Conservation (phyloP, 2,113 vertebrate genomes). For the Oncorhynchus masou region DNA sequence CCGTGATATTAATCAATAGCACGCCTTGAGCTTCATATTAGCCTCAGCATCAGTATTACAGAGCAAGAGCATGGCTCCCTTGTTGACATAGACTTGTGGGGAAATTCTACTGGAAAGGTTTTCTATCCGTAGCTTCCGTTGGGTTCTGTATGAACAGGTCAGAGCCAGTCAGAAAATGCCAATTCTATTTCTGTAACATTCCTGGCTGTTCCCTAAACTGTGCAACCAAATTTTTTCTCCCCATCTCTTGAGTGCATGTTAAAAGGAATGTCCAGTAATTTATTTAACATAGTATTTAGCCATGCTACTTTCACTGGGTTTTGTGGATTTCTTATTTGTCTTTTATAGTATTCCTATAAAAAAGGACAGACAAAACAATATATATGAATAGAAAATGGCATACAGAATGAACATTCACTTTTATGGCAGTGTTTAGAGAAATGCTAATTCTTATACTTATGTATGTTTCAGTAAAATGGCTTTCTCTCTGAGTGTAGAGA, state of each 20-base stretch:
- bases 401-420: slow-evolving; percentile 73
- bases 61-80: no score
- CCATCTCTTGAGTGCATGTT: slow-evolving; percentile 78
- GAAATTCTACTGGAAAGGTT: no score
- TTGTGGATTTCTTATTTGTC: slow-evolving; percentile 75
- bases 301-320: slow-evolving; percentile 76
- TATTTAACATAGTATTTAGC: slow-evolving; percentile 78
- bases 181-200: slow-evolving; percentile 61
- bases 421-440: slow-evolving; percentile 78
- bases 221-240: slow-evolving; percentile 58
- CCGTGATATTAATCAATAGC: neutral
- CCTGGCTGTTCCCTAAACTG: slow-evolving; percentile 64
- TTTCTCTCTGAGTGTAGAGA: slow-evolving; percentile 75
- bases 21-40: no score
- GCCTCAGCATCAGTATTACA: no score
- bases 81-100: neutral
- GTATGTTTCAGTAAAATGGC: slow-evolving; percentile 79
- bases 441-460: slow-evolving; percentile 71
- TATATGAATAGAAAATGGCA: slow-evolving; percentile 62
- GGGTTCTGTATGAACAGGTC: no score
- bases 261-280: slow-evolving; percentile 76
- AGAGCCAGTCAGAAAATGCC: slow-evolving; percentile 24
- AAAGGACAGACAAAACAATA: slow-evolving; percentile 46
- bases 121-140: no score
- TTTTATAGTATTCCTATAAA: slow-evolving; percentile 75